phyloP scores from a whole-genome alignment of 2,113 vertebrate species.

The Rhynchomys soricoides region DNA sequence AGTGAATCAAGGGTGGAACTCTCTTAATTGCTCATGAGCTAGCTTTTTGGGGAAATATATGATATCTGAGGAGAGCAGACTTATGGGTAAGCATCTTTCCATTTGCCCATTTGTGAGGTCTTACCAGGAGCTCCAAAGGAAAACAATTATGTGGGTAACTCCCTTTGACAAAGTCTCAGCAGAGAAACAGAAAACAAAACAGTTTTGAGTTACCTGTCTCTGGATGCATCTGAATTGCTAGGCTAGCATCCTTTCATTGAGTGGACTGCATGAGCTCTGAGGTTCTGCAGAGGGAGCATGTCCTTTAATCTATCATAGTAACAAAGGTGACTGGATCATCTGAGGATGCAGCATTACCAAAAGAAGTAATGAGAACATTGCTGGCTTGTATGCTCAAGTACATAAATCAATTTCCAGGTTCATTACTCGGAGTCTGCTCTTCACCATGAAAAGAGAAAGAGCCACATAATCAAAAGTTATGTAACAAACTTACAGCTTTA shows the following conservation, averaged over 20 bases:
- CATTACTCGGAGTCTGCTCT: constrained; percentile 3
- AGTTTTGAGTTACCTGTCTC: not conserved
- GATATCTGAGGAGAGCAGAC: not conserved
- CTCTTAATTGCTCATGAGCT: not conserved
- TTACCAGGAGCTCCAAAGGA: not conserved
- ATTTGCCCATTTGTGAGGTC: not conserved
- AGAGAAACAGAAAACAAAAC: not conserved
- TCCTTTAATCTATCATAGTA: not conserved
- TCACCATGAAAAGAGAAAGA: not conserved
- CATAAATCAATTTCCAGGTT: not conserved
- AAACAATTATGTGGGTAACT: not conserved
- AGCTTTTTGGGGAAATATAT: not conserved
- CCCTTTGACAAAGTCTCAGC: not conserved
- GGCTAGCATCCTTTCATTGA: not conserved
- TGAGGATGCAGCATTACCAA: not conserved
- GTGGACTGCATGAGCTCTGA: not conserved
- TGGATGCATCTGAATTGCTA: not conserved
- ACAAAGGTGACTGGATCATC: not conserved
- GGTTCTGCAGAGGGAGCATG: not conserved
- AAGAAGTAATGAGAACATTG: not conserved
- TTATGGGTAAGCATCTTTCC: not conserved
- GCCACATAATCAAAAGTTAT: not conserved
- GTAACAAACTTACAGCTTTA: not conserved
- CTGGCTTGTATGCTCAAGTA: not conserved
- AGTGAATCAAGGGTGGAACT: not conserved